Percentiles rank a stretch among this genome's conserved stretches.
phyloP scores from a whole-genome alignment of 2,797 vertebrate genomes.

The Pseudotriccus pelzelni region DNA sequence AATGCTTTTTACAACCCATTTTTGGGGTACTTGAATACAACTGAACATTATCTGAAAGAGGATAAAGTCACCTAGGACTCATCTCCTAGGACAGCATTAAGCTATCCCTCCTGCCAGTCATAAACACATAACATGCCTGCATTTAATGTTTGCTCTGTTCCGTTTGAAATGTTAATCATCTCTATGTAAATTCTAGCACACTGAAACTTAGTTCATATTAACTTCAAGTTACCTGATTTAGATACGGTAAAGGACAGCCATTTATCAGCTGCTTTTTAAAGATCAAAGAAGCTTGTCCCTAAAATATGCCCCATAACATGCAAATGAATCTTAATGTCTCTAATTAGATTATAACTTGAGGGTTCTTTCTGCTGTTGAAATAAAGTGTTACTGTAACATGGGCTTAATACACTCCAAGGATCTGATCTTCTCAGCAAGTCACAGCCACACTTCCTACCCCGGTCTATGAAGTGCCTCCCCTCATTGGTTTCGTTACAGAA shows the following conservation, averaged over 20 bases:
- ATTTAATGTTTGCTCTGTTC: slow-evolving; percentile 22
- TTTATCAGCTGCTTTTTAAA: slow-evolving; percentile 22
- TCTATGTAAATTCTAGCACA: slow-evolving; percentile 40
- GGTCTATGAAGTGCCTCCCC: background rate
- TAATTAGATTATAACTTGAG: slow-evolving; percentile 54
- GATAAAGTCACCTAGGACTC: background rate
- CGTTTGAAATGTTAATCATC: slow-evolving; percentile 64
- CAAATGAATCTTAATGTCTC: slow-evolving; percentile 30
- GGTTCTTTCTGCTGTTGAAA: slow-evolving; percentile 32
- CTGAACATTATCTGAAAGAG: slow-evolving; percentile 29
- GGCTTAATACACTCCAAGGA: background rate
- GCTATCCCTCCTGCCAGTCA: slow-evolving; percentile 3
- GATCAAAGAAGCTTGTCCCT: slow-evolving; percentile 60
- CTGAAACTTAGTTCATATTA: slow-evolving; percentile 38
- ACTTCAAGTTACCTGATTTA: slow-evolving; percentile 56
- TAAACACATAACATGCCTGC: slow-evolving; percentile 42
- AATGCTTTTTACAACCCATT: slow-evolving; percentile 16
- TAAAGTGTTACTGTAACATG: background rate
- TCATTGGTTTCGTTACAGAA: background rate
- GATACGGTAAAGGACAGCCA: slow-evolving; percentile 18
- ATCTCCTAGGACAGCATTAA: slow-evolving; percentile 28
- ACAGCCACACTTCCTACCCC: background rate
- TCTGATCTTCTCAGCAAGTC: background rate
- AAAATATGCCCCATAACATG: slow-evolving; percentile 33
- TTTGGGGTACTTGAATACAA: slow-evolving; percentile 30